Evolutionary conservation across 2,888 invertebrate species (phyloP), one percentile per base, ranked within the genome.

Genomic region (Pandemis corylana): DNA sequence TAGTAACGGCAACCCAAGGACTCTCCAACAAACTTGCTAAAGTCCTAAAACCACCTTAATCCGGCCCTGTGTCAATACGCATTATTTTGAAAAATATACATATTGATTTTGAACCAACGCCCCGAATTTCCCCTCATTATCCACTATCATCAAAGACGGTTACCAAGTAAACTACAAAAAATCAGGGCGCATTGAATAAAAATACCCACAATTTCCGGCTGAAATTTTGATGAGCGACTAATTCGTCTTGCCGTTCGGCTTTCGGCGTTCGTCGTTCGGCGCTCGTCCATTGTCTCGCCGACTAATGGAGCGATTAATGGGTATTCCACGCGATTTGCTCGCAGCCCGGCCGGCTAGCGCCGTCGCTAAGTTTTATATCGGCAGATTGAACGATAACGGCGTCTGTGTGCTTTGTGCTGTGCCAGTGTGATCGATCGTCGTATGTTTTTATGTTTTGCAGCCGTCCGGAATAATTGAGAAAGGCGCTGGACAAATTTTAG

Each of bases 231-330:
- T 77, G 76, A 69, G 74, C 75, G 69, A 78, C 78, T 77, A 78
- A 79, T 80, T 79, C 75, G 76, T 77, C 76, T 75, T 65, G 62
- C 68, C 70, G 66, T 73, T 71, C 64, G 71, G 36, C 49, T 20
- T 63, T 66, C 67, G 67, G 67, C 65, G 64, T 51, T 49, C 66
- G 51, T 28, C 41, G 59, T 42, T 51, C 67, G 67, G 67, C 67
- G n/a, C 28, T 71, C 71, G 75, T 28, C 77, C 77, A 80, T 80
- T 80, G 78, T 76, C 65, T 71, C 71, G 46, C 36, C 51, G 72
- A 53, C 76, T 80, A 80, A 80, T 80, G 80, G 76, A 71, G 71
- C 80, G 80, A 77, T 78, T 80, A 79, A 80, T 80, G 76, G 78
- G 71, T 67, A 76, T 80, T 78, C 80, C 77, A 68, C 69, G 75